phyloP scores from a whole-genome alignment of 2,797 vertebrate genomes.

The Pteropus rufus region DNA sequence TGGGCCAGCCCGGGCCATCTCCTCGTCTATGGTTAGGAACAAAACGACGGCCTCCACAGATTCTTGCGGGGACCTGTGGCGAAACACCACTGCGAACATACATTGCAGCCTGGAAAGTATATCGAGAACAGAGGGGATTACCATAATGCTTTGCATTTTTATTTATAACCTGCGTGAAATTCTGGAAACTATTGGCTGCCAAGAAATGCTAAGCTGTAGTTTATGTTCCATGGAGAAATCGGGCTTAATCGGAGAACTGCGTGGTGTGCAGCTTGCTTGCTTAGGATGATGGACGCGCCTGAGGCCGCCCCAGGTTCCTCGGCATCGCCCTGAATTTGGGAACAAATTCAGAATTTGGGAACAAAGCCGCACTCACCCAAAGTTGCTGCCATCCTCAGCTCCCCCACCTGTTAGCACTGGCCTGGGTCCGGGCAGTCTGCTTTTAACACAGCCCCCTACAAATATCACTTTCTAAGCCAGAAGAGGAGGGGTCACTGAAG shows the following conservation, averaged over 20 bases:
- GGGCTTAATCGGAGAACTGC: not conserved
- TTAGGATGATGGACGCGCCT: not conserved
- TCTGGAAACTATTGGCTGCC: conserved; percentile 44
- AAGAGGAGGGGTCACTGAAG: not conserved
- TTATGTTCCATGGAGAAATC: not conserved
- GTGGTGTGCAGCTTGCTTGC: not conserved
- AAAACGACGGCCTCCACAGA: not conserved
- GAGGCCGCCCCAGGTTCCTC: not conserved
- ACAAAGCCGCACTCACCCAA: not conserved
- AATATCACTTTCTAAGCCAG: not conserved
- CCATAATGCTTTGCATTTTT: conserved; percentile 45
- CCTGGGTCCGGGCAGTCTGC: not conserved
- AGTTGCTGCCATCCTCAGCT: not conserved
- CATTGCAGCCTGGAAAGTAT: not conserved
- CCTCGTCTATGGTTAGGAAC: accelerated
- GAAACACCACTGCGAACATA: not conserved
- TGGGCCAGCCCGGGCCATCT: accelerated
- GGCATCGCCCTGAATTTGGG: not conserved
- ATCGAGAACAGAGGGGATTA: conserved; percentile 1
- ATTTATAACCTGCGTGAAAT: conserved; percentile 69
- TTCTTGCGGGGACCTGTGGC: accelerated
- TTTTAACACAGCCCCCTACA: not conserved
- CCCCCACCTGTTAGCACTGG: not conserved
- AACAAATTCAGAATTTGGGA: not conserved
- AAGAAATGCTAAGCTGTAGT: conserved; percentile 57